phyloP scores from a whole-genome alignment of 2,113 vertebrate species.

The Hydrochoerus hydrochaeris region DNA sequence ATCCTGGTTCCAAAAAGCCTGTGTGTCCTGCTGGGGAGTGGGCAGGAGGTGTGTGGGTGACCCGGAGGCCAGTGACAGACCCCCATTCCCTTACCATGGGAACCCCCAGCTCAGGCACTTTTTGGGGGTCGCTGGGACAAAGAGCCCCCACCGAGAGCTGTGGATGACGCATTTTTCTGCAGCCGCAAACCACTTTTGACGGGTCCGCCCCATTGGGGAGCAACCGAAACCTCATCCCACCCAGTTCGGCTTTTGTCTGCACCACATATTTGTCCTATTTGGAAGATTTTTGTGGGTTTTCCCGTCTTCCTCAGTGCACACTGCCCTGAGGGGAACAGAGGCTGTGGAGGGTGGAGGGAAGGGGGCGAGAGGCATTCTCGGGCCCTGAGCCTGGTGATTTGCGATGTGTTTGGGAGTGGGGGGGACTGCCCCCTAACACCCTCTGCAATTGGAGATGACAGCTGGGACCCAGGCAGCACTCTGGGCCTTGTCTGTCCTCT shows the following conservation, averaged over 20 bases:
- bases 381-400: slow-evolving; percentile 2
- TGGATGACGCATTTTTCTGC: slow-evolving; percentile 77
- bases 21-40: not conserved
- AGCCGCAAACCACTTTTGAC: slow-evolving; percentile 71
- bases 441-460: not conserved
- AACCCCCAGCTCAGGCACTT: slow-evolving; percentile 13
- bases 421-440: not conserved
- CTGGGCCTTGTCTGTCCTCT: not conserved
- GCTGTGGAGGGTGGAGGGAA: not conserved
- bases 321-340: slow-evolving; percentile 60
- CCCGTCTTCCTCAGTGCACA: slow-evolving; percentile 61
- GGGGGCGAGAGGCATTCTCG: not conserved
- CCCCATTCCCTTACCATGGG: not conserved
- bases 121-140: slow-evolving; percentile 33
- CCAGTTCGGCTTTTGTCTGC: slow-evolving; percentile 76
- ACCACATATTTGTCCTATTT: slow-evolving; percentile 80
- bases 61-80: not conserved
- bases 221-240: slow-evolving; percentile 76
- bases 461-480: not conserved
- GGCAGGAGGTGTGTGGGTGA: not conserved
- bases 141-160: not conserved
- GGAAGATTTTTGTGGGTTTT: slow-evolving; percentile 83
- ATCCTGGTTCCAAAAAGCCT: not conserved
- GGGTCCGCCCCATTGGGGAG: slow-evolving; percentile 64
- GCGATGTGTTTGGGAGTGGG: not conserved